Conservation (phyloP, 1,140 invertebrate species). For the Scaptodrosophila lebanonensis region DNA sequence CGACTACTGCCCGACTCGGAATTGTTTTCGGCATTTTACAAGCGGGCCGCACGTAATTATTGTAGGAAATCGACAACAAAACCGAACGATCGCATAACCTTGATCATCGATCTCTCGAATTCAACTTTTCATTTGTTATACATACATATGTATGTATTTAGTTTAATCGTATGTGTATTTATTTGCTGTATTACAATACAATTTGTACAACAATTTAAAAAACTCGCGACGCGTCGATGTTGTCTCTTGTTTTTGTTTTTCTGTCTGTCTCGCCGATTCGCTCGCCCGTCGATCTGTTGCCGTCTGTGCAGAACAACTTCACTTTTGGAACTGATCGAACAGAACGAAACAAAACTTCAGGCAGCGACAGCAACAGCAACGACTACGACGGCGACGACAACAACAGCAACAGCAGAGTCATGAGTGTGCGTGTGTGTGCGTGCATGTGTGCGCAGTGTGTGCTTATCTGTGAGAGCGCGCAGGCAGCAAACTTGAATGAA, state of each 20-base stretch:
- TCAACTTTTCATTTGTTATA: too few relatives aligned
- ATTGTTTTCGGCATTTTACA: too few relatives aligned
- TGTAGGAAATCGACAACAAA: too few relatives aligned
- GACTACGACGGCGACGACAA: constrained; percentile 30
- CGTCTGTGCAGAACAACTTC: constrained; percentile 57
- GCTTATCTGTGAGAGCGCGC: not conserved
- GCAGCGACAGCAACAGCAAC: too few relatives aligned
- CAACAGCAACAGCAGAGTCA: constrained; percentile 28
- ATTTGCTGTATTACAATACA: too few relatives aligned
- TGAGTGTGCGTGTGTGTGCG: constrained; percentile 25
- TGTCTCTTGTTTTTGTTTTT: constrained; percentile 15
- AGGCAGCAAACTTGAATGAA: constrained; percentile 39
- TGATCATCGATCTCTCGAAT: too few relatives aligned
- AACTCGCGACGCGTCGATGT: constrained; percentile 29
- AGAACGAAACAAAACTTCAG: constrained; percentile 35
- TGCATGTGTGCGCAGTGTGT: constrained; percentile 28
- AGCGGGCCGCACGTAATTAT: too few relatives aligned
- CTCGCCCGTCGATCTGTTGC: constrained; percentile 23
- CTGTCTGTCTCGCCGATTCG: not conserved
- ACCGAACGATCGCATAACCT: too few relatives aligned
- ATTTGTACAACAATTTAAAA: constrained; percentile 21
- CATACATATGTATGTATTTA: too few relatives aligned
- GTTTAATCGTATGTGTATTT: constrained; percentile 11
- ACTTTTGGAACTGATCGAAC: constrained; percentile 71
- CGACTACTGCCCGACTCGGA: too few relatives aligned